Evolutionary conservation across 2,797 vertebrate genomes (phyloP), one percentile per base, ranked within the genome.

Genomic region (Takifugu rubripes): DNA sequence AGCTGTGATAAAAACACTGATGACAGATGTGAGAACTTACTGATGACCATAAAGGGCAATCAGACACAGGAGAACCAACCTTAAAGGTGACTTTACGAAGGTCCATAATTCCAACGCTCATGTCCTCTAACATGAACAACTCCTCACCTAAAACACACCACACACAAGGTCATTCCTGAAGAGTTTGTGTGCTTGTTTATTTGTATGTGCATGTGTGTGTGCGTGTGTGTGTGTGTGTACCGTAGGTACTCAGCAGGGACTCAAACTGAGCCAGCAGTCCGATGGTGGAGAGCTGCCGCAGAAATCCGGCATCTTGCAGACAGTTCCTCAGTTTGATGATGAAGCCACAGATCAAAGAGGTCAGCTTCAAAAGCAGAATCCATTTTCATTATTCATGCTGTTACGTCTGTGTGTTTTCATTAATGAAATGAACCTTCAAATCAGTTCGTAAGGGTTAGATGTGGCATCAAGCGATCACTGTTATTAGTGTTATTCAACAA

Each of bases 121-220:
- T 99, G 82, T 99, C 97, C 85, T 99, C 97, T 81, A 99, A 78
- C 97, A 99, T 99, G 52, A 95, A 91, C 65, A 99, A 74, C 83
- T 99, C 97, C 72, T 99, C 97, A 47, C 97, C 97, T 99, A 47
- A 8, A 54, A 40, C 49, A 59, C 26, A 60, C 3, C 25, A 33
- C 3, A 25, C 21, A 48, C 46, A 25, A 3, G 16, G 16, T 21
- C 44, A 46, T 6, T 8, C 6, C 16, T 29, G 27, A 36, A 58
- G 54, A 21, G 46, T 16, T 6, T 2, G 2, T 29, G 44, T 36
- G 44, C 36, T 60, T 25, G 21, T 64, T 44, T 53, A 29, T 48
- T 43, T 45, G 6, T n/a, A 7, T 45, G 52, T 46, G 44, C 16
- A 56, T 25, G 61, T 27, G 21, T 64, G 45, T 52, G 31, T 49